These are phyloP conservation scores for Cyclopterus lumpus DNA, from an alignment of 2,797 vertebrate genomes.

Conservation along the genomic window DNA sequence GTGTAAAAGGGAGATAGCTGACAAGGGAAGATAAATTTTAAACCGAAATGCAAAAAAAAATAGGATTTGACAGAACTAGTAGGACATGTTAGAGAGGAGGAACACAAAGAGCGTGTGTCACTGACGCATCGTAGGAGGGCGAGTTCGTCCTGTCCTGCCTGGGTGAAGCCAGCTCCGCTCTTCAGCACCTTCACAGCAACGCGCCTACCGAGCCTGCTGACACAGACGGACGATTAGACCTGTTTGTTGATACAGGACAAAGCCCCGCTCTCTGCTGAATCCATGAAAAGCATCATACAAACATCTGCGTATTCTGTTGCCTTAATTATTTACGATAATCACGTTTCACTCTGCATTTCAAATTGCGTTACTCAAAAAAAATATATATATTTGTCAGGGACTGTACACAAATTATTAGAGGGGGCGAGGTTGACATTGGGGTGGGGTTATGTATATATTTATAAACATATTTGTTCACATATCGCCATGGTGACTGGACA, in stretches of 20 bases:
- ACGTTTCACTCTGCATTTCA: no score
- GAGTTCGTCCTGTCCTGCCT: slow-evolving; percentile 87
- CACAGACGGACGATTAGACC: slow-evolving; percentile 35
- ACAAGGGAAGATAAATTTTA: not conserved
- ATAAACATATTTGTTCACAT: no score
- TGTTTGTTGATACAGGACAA: not conserved
- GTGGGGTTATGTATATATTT: no score
- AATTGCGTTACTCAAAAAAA: no score
- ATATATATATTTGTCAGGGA: not conserved
- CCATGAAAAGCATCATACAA: not conserved
- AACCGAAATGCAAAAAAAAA: not conserved
- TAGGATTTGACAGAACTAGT: not conserved
- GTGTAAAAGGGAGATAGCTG: not conserved
- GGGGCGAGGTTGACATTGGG: no score
- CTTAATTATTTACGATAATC: not conserved
- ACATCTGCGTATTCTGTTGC: not conserved
- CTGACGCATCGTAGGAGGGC: slow-evolving; percentile 86
- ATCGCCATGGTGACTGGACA: no score
- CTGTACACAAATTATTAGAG: not conserved
- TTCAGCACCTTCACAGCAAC: slow-evolving; percentile 90
- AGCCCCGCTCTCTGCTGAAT: not conserved
- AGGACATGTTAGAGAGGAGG: not conserved
- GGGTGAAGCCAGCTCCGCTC: slow-evolving; percentile 83
- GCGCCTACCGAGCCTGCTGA: slow-evolving; percentile 66
- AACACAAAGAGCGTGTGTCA: not conserved